Evolutionary conservation across 2,888 invertebrate species (phyloP).

Genomic region (Drosophila fungiperda): DNA sequence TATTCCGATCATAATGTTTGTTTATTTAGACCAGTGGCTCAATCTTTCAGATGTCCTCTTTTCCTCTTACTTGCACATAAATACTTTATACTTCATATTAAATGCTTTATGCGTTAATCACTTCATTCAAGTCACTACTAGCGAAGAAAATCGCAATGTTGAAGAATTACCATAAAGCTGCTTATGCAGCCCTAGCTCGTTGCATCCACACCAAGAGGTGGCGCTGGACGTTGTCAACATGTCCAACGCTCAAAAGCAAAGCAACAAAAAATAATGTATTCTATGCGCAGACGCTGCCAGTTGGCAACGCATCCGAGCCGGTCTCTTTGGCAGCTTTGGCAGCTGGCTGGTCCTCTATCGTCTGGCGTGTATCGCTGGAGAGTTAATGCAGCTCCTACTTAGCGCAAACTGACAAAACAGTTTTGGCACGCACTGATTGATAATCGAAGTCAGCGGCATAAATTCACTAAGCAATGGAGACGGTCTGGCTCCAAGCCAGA

Average conservation of each 20-base stretch:
- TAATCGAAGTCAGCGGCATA: slow-evolving; percentile 64
- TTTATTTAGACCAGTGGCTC: background rate
- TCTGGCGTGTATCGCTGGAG: slow-evolving; percentile 31
- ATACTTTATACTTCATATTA: background rate
- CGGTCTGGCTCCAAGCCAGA: background rate
- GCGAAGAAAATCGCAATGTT: background rate
- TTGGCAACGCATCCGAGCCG: slow-evolving; percentile 40
- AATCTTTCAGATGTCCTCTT: background rate
- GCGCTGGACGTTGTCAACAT: slow-evolving; percentile 69
- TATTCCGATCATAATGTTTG: background rate
- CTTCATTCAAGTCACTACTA: slow-evolving; percentile 3
- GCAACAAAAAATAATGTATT: slow-evolving; percentile 61
- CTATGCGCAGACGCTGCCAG: slow-evolving; percentile 57
- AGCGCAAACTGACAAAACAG: slow-evolving; percentile 76
- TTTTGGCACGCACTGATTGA: slow-evolving; percentile 81
- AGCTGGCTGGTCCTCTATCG: slow-evolving; percentile 11
- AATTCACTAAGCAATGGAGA: slow-evolving; percentile 27
- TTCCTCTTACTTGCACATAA: background rate
- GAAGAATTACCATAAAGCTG: slow-evolving; percentile 24
- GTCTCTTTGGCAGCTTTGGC: slow-evolving; percentile 34
- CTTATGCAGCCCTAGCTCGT: slow-evolving; percentile 59
- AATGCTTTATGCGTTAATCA: background rate
- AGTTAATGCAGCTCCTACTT: slow-evolving; percentile 74
- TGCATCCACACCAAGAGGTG: slow-evolving; percentile 49
- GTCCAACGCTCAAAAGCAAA: slow-evolving; percentile 43